These are phyloP conservation scores for Vespertilio murinus DNA, from an alignment of 2,797 vertebrate genomes.

Conservation along the genomic window DNA sequence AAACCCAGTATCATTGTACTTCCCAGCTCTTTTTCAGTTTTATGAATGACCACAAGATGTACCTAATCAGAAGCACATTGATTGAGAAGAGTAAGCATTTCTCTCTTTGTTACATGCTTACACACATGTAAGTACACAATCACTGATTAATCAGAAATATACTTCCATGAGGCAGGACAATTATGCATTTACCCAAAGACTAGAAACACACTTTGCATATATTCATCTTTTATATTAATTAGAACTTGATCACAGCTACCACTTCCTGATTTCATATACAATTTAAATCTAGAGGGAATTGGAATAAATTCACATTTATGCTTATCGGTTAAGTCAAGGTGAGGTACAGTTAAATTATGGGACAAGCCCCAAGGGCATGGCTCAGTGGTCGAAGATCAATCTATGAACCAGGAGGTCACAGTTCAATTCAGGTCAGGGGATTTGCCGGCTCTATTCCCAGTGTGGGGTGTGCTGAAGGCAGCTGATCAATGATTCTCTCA, in stretches of 20 bases:
- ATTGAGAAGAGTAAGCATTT: not conserved
- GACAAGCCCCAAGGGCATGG: not conserved
- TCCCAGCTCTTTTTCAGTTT: conserved; percentile 29
- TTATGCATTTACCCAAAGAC: not conserved
- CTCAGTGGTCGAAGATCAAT: too few species aligned
- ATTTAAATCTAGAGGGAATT: conserved; percentile 18
- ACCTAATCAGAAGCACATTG: not conserved
- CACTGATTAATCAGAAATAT: conserved; percentile 13
- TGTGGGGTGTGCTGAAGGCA: too few species aligned
- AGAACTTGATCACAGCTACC: not conserved
- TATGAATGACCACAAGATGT: not conserved
- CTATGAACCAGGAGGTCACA: too few species aligned
- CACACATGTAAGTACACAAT: not conserved
- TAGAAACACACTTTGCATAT: not conserved
- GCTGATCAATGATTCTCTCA: too few species aligned
- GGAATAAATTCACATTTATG: not conserved
- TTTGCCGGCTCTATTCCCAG: too few species aligned
- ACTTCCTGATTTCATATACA: not conserved
- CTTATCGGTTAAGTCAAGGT: conserved; percentile 25
- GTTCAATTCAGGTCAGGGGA: too few species aligned
- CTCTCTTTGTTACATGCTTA: not conserved
- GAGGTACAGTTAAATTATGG: not conserved
- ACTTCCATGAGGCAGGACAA: not conserved
- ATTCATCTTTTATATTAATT: conserved; percentile 1
- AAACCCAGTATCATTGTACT: not conserved